Base-by-base conservation (phyloP, 2,113 vertebrate species). In the Trachemys scripta region DNA sequence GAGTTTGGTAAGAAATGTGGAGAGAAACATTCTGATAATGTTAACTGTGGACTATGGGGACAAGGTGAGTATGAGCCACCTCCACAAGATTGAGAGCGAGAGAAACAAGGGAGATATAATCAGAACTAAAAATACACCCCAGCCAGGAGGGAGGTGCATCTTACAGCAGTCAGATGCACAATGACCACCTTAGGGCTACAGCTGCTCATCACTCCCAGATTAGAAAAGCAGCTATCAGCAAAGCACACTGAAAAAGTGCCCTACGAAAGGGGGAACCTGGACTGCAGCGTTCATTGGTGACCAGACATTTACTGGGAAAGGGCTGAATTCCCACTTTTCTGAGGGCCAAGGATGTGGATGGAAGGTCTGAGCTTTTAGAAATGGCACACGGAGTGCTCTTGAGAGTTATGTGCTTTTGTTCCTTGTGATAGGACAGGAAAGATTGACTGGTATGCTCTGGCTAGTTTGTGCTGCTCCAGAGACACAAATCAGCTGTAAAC, bases 361-460 rank as follows among this genome's bases (percentile, higher is more conserved):
- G 47, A 96, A 38, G 65, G 13, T 4, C 54, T 19, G 78, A 31
- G 25, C 59, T 24, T 79, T 59, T 75, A 54, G 75, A 78, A 78
- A 78, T 47, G 42, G 42, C 38, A 76, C 25, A 45, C 3, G 20
- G 38, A 13, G 38, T 47, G 22, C 19, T 24, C 38, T 35, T 69
- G 42, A 47, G 42, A 78, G 42, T 47, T 78, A 47, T 47, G 75
- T 47, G 12, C 10, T 1, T 1, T 5, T 29, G n/a, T 4, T 86
- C 51, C 27, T 50, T 57, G 10, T 9, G 27, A 42, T 8, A 8
- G 35, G 1, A 42, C 25, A 38, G 50, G 22, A 19, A 2, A 10
- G 57, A 6, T 49, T 17, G 8, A 2, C 24, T 31, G 0, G 0
- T 7, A 17, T 29, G 25, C 11, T 51, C 10, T 7, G n/a, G 72